Evolutionary conservation across 2,888 invertebrate genomes (phyloP).

Genomic region (Trichopria drosophilae): DNA sequence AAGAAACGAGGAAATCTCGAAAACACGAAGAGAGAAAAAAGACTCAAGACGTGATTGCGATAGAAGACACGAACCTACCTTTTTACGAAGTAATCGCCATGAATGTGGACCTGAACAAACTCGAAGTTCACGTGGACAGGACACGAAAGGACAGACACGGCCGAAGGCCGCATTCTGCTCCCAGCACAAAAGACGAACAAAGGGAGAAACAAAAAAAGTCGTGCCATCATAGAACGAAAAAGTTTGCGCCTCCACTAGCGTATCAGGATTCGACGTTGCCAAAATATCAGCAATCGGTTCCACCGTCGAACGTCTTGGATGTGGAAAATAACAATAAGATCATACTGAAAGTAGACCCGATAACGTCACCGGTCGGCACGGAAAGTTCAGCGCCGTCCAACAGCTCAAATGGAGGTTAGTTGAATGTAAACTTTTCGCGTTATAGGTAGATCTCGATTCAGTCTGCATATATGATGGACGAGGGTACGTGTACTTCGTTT

Average conservation of each 20-base stretch:
- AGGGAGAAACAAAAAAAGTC: conserved; percentile 37
- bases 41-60: conserved; percentile 3
- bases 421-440: too few species aligned
- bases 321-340: conserved; percentile 50
- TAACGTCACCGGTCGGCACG: conserved; percentile 43
- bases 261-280: conserved; percentile 44
- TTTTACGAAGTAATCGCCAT: conserved; percentile 46
- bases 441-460: too few species aligned
- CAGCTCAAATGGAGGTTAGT: conserved; percentile 18
- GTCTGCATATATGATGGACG: too few species aligned
- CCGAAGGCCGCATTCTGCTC: conserved; percentile 50
- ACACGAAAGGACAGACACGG: conserved; percentile 39
- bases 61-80: too few species aligned
- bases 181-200: conserved; percentile 46
- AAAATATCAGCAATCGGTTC: conserved; percentile 39
- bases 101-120: conserved; percentile 30
- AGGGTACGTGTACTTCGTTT: too few species aligned
- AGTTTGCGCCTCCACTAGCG: conserved; percentile 41
- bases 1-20: too few species aligned
- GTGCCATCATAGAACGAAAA: conserved; percentile 42
- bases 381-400: conserved; percentile 40
- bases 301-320: conserved; percentile 44
- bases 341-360: conserved; percentile 43
- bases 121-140: conserved; percentile 14
- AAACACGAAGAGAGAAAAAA: too few species aligned